A percentile compares a stretch with the other conserved stretches of the same genome.
These are phyloP conservation scores for Drosophila prolongata DNA, from an alignment of 2,888 invertebrate species.

Conservation along the genomic window DNA sequence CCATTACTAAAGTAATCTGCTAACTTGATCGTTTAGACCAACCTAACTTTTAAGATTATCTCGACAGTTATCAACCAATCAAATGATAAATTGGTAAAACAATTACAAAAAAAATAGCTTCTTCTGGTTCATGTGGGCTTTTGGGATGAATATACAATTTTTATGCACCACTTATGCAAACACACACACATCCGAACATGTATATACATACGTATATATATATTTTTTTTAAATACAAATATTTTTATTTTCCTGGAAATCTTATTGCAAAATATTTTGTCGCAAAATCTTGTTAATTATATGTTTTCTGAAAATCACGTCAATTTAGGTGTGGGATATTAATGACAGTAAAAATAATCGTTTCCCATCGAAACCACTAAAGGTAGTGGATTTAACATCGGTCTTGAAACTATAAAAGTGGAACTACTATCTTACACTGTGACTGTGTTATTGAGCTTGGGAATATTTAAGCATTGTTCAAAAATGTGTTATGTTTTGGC, in stretches of 20 bases:
- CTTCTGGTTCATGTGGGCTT: background rate
- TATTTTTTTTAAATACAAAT: background rate
- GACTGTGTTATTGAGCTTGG: too few relatives aligned
- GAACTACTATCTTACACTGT: background rate
- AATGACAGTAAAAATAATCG: background rate
- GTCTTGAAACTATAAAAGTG: background rate
- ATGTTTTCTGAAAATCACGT: constrained; percentile 5
- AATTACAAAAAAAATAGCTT: background rate
- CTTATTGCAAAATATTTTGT: background rate
- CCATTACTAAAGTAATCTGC: background rate
- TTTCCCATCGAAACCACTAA: background rate
- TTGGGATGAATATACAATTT: constrained; percentile 1
- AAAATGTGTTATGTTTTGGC: too few relatives aligned
- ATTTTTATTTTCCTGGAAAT: too few relatives aligned
- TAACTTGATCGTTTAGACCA: background rate
- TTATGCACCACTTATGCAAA: constrained; percentile 7
- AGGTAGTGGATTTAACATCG: background rate
- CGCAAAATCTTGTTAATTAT: background rate
- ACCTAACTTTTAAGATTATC: background rate
- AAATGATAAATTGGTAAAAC: background rate
- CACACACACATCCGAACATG: background rate
- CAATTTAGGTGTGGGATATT: background rate
- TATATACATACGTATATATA: background rate
- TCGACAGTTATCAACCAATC: background rate
- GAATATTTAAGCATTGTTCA: too few relatives aligned